Percentiles rank a stretch among this genome's conserved stretches.
Conservation (phyloP, 2,888 invertebrate genomes). For the Sesia apiformis region DNA sequence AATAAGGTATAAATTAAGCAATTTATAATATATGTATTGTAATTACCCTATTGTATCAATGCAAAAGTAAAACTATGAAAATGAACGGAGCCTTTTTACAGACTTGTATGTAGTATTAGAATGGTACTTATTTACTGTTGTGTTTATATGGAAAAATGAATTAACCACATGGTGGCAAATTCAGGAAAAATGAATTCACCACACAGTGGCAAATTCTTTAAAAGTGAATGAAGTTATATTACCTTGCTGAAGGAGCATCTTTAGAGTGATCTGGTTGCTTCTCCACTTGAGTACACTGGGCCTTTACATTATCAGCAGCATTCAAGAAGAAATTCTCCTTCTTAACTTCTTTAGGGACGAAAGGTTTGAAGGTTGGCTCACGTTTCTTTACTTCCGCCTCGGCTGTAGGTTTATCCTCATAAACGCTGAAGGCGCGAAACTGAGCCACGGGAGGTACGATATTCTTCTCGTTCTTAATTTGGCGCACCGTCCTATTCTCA, state of each 20-base stretch:
- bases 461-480: slow-evolving; percentile 66
- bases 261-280: slow-evolving; percentile 47
- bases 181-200: too few species aligned
- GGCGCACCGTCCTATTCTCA: slow-evolving; percentile 60
- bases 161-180: too few species aligned
- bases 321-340: slow-evolving; percentile 48
- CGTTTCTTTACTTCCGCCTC: slow-evolving; percentile 60
- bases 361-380: slow-evolving; percentile 59
- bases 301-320: slow-evolving; percentile 48
- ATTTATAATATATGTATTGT: too few species aligned
- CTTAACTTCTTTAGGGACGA: slow-evolving; percentile 49
- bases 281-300: slow-evolving; percentile 43
- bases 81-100: too few species aligned
- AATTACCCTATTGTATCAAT: too few species aligned
- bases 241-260: slow-evolving; percentile 28
- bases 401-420: slow-evolving; percentile 76
- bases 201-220: too few species aligned
- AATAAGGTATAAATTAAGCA: too few species aligned
- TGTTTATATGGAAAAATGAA: too few species aligned
- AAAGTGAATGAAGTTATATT: neutral
- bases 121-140: too few species aligned
- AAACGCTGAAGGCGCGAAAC: slow-evolving; percentile 84
- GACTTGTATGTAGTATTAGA: too few species aligned
- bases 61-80: too few species aligned
- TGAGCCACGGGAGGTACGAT: slow-evolving; percentile 79